A percentile compares a stretch with the other conserved stretches of the same genome.
These are phyloP conservation scores for Habropoda laboriosa DNA, from an alignment of 1,140 invertebrate species.

Conservation along the genomic window DNA sequence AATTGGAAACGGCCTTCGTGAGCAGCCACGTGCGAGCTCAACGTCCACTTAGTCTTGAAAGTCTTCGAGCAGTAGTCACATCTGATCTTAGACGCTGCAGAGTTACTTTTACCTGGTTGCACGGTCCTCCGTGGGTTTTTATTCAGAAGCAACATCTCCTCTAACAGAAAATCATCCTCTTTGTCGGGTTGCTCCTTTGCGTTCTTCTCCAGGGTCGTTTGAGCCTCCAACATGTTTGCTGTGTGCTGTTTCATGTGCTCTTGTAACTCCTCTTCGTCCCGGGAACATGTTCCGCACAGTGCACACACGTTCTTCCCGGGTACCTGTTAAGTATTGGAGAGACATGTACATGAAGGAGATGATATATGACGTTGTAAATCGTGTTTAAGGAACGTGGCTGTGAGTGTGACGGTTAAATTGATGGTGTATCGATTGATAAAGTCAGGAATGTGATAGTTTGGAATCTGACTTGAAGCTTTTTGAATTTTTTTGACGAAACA, in stretches of 20 bases:
- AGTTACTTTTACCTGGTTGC: slow-evolving; percentile 35
- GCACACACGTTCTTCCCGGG: slow-evolving; percentile 60
- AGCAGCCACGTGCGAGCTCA: slow-evolving; percentile 79
- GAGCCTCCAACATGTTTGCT: slow-evolving; percentile 51
- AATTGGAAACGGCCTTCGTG: slow-evolving; percentile 80
- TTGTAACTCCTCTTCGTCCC: slow-evolving; percentile 58
- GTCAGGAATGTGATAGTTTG: background rate
- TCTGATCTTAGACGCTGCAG: slow-evolving; percentile 68
- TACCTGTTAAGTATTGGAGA: slow-evolving; percentile 29
- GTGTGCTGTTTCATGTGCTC: slow-evolving; percentile 75
- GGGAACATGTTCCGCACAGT: slow-evolving; percentile 63
- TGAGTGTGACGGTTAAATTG: background rate
- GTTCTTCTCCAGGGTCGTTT: slow-evolving; percentile 28
- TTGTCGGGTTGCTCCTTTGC: slow-evolving; percentile 60
- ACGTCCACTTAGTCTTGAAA: slow-evolving; percentile 80
- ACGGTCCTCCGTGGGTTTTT: slow-evolving; percentile 63
- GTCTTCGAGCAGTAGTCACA: slow-evolving; percentile 80
- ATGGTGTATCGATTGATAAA: background rate
- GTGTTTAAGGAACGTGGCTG: background rate
- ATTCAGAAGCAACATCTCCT: slow-evolving; percentile 77
- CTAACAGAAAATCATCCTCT: slow-evolving; percentile 75
- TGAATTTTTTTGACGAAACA: too few relatives aligned
- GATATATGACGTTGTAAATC: slow-evolving; percentile 24
- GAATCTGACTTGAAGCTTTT: too few relatives aligned
- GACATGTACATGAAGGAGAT: background rate